These are phyloP conservation scores for Pollachius pollachius DNA, from an alignment of 2,113 vertebrate genomes.

Conservation along the genomic window DNA sequence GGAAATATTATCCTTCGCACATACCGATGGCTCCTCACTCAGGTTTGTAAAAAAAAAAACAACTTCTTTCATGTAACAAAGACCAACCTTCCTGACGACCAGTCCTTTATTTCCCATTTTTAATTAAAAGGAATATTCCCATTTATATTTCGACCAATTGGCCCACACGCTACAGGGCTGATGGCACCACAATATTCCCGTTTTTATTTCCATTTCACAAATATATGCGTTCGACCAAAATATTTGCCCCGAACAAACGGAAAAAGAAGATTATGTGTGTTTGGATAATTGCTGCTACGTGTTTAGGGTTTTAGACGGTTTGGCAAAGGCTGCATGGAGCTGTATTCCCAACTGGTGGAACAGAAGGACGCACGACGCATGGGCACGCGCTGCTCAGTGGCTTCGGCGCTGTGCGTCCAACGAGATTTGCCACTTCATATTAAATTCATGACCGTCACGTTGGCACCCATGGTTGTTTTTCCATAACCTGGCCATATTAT, in stretches of 20 bases:
- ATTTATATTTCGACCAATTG: background rate
- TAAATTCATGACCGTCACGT: slow-evolving; percentile 43
- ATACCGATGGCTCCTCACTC: slow-evolving; percentile 94
- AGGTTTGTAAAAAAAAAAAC: slow-evolving; percentile 77
- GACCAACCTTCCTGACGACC: too few species aligned
- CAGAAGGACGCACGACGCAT: too few species aligned
- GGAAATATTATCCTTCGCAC: slow-evolving; percentile 93
- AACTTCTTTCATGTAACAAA: background rate
- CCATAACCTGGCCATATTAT: background rate
- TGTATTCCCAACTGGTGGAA: too few species aligned
- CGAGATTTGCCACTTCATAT: slow-evolving; percentile 46
- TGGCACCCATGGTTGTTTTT: background rate
- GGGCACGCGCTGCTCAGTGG: slow-evolving; percentile 28
- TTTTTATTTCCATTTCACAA: too few species aligned
- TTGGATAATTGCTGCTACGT: too few species aligned
- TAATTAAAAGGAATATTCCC: background rate
- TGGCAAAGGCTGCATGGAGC: too few species aligned
- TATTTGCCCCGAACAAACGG: too few species aligned
- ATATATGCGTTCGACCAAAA: too few species aligned
- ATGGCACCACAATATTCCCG: too few species aligned
- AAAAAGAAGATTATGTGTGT: too few species aligned
- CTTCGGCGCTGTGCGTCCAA: slow-evolving; percentile 35
- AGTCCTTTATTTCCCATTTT: background rate
- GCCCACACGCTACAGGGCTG: too few species aligned
- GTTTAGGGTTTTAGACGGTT: too few species aligned